Evolutionary conservation across 1,140 invertebrate genomes (phyloP).

Genomic region (Tetragonula clypearis): DNA sequence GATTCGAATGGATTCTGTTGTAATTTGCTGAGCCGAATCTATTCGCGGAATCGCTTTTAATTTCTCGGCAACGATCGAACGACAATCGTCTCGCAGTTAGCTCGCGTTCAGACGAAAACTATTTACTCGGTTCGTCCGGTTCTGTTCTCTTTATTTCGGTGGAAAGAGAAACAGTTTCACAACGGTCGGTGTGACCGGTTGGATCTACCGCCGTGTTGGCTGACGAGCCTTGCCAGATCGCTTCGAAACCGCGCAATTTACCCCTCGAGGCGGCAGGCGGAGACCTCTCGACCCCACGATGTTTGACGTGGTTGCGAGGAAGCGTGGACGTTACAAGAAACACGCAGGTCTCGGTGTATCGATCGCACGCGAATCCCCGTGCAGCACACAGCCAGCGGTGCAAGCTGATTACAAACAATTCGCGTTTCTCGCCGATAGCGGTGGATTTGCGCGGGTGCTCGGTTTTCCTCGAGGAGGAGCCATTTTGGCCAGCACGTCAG

Average conservation of each 20-base stretch:
- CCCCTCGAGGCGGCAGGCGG: not conserved
- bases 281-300: not conserved
- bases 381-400: slow-evolving; percentile 4
- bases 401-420: slow-evolving; percentile 44
- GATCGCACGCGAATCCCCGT: slow-evolving; percentile 34
- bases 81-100: not conserved
- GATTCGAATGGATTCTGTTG: not conserved
- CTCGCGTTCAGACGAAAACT: not conserved
- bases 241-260: not conserved
- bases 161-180: not conserved
- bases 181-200: not conserved
- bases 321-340: slow-evolving; percentile 23
- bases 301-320: not conserved
- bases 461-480: not conserved
- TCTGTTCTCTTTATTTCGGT: not conserved
- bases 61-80: not conserved
- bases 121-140: not conserved
- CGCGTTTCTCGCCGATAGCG: slow-evolving; percentile 11
- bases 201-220: not conserved
- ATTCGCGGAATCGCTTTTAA: too few species aligned
- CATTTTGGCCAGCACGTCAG: slow-evolving; percentile 49
- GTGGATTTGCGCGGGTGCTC: slow-evolving; percentile 2
- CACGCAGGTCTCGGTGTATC: slow-evolving; percentile 48
- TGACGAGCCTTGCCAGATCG: not conserved
- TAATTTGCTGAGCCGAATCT: not conserved